Conservation (phyloP, 2,888 invertebrate species). For the Anarsia innoxiella region DNA sequence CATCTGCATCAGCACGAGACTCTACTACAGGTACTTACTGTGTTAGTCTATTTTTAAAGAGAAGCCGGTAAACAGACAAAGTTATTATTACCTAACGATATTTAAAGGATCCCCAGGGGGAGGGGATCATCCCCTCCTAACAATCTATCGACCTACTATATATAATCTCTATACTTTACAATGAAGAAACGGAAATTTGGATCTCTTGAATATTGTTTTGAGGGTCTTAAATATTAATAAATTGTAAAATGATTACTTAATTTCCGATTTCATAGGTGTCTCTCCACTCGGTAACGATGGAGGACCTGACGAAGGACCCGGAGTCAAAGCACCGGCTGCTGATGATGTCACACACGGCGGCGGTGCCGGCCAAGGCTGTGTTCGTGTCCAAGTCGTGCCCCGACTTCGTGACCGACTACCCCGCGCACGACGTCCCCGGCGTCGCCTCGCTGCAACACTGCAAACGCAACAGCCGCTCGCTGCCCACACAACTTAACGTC, state of each 20-base stretch:
- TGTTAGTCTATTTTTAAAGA: too few species aligned
- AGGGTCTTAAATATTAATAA: too few species aligned
- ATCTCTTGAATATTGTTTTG: too few species aligned
- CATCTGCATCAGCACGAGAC: conserved; percentile 81
- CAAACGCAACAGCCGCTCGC: conserved; percentile 28
- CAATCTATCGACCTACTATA: too few species aligned
- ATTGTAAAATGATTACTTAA: too few species aligned
- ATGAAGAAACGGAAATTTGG: too few species aligned
- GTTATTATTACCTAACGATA: too few species aligned
- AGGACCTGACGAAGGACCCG: conserved; percentile 87
- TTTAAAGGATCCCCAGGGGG: too few species aligned
- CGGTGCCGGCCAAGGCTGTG: conserved; percentile 57
- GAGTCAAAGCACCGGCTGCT: conserved; percentile 88
- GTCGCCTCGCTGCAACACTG: conserved; percentile 20
- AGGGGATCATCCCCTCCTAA: too few species aligned
- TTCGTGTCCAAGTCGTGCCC: conserved; percentile 89
- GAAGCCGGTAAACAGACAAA: too few species aligned
- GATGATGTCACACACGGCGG: conserved; percentile 82
- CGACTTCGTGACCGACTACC: conserved; percentile 67
- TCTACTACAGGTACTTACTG: conserved; percentile 72
- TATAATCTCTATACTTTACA: too few species aligned
- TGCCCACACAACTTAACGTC: conserved; percentile 44
- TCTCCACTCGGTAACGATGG: conserved; percentile 90
- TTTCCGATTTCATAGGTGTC: conserved; percentile 72
- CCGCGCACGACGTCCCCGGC: conserved; percentile 21